Base-by-base conservation (phyloP, 2,797 vertebrate genomes). In the Rhynchonycteris naso region DNA sequence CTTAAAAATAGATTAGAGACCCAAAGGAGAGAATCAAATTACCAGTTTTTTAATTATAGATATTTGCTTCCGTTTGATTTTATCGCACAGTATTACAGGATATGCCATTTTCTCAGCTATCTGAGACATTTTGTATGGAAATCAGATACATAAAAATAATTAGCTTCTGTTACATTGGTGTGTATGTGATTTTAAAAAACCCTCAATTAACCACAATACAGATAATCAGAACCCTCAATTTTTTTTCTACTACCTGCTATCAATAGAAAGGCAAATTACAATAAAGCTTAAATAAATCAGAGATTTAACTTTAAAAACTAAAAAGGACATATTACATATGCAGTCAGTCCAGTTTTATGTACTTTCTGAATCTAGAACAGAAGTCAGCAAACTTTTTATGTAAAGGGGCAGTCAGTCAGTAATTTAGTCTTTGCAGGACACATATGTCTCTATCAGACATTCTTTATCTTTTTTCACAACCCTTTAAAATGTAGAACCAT, bases 31-130 rank as follows among this genome's bases (percentile, higher is more conserved):
- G 50, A 94, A 66, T 50, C 68, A 71, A 14, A 56, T 71, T 66
- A 33, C 30, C 33, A 7, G 7, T 74, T 78, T 95, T 91, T 84
- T 52, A 91, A 43, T 95, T 76, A 75, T 28, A 50, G 50, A 22
- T 75, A 69, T 38, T 81, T 91, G 59, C 71, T 94, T 96, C 79
- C 80, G 28, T 95, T 95, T 91, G 78, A 63, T 66, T 92, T 75
- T 81, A 26, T 66, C 90, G 30, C 50, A 0, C 18, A 54, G 0
- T 83, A 71, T 54, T 72, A 16, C 2, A 79, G 59, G 52, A 68
- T 79, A 75, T 18, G 22, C 26, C 33, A 52, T 79, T 82, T 91
- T 91, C 59, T 91, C 26, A 72, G 30, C 24, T 74, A 5, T 59
- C 50, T 94, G 74, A 85, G 88, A 47, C 22, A 43, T 82, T 96